phyloP scores from a whole-genome alignment of 2,888 invertebrate genomes.

The Heteromurus nitidus region DNA sequence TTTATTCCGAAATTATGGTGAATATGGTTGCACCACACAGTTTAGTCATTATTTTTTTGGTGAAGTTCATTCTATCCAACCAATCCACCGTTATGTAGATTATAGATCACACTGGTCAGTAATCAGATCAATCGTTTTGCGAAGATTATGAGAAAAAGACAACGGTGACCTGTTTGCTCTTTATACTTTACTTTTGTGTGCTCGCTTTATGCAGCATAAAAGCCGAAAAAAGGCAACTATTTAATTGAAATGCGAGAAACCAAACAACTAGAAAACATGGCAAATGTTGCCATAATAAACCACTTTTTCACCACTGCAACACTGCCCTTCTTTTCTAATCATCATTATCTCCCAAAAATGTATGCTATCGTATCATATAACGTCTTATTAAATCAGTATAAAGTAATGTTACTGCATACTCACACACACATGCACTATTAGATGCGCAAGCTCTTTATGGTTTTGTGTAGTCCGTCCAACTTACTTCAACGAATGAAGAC shows the following conservation, averaged over 20 bases:
- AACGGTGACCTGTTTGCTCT: background rate
- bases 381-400: background rate
- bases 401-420: background rate
- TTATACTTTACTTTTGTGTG: too few species aligned
- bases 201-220: background rate
- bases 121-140: constrained; percentile 4
- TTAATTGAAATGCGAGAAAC: background rate
- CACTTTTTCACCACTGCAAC: constrained; percentile 12
- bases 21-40: too few species aligned
- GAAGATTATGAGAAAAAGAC: background rate
- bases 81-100: too few species aligned
- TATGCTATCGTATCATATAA: background rate
- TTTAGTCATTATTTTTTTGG: too few species aligned
- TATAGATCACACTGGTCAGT: too few species aligned
- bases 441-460: background rate
- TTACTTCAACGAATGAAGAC: background rate
- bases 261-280: background rate
- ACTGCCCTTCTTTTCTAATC: constrained; percentile 9
- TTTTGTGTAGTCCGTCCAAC: background rate
- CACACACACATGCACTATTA: background rate
- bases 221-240: background rate
- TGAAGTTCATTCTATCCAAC: too few species aligned
- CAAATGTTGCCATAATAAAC: background rate
- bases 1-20: too few species aligned
- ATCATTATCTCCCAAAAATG: background rate